phyloP scores from a whole-genome alignment of 2,888 invertebrate species.

The Leptinotarsa rubiginosa region DNA sequence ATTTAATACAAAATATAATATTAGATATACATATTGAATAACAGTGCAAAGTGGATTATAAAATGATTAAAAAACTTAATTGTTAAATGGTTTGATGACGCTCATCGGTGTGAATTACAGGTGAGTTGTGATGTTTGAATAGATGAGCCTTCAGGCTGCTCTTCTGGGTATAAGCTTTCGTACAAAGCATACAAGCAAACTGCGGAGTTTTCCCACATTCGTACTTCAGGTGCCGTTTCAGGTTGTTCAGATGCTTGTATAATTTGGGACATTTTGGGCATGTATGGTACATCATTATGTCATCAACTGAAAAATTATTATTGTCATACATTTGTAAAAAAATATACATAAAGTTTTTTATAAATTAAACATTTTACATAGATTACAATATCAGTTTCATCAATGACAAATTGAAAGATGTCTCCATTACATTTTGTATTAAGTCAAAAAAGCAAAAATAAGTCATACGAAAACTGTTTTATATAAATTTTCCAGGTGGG shows the following conservation, averaged over 20 bases:
- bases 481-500: no score
- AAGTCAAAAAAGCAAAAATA: no score
- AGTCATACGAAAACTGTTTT: no score
- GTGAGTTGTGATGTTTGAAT: slow-evolving; percentile 6
- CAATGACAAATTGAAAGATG: no score
- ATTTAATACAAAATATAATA: not conserved
- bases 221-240: slow-evolving; percentile 38
- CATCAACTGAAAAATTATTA: not conserved
- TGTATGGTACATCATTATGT: slow-evolving; percentile 15
- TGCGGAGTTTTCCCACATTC: slow-evolving; percentile 41
- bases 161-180: slow-evolving; percentile 33
- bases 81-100: not conserved
- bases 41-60: not conserved
- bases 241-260: slow-evolving; percentile 39
- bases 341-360: no score
- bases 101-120: not conserved
- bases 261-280: slow-evolving; percentile 41
- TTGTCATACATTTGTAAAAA: no score
- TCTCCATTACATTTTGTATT: no score
- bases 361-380: no score
- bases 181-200: slow-evolving; percentile 32
- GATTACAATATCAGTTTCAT: no score
- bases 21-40: not conserved
- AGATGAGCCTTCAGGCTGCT: slow-evolving; percentile 52
- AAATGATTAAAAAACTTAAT: not conserved